phyloP scores from a whole-genome alignment of 2,888 invertebrate genomes.

The Azorinus chamasolen region DNA sequence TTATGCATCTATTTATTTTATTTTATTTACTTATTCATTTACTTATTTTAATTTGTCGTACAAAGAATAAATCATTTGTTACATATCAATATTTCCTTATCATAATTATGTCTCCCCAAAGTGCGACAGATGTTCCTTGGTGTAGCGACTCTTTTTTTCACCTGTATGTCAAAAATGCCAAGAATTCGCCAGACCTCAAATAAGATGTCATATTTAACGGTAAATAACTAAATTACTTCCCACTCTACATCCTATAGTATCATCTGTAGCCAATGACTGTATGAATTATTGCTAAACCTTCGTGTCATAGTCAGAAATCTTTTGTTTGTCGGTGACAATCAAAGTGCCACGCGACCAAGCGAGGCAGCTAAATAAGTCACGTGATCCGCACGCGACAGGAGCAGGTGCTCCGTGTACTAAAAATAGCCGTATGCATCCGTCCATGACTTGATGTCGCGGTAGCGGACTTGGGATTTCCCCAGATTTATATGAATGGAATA shows the following conservation, averaged over 20 bases:
- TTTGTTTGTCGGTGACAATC: conserved; percentile 52
- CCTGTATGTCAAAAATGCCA: conserved; percentile 4
- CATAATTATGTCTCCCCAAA: too few species aligned
- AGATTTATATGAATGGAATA: conserved; percentile 47
- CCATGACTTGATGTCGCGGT: conserved; percentile 49
- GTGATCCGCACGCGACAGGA: conserved; percentile 63
- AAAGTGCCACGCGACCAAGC: conserved; percentile 66
- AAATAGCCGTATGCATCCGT: conserved; percentile 20
- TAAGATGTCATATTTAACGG: conserved; percentile 46
- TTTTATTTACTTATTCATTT: too few species aligned
- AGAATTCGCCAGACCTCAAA: neutral
- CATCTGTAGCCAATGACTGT: neutral
- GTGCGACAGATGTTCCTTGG: neutral
- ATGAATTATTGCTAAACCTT: conserved; percentile 12
- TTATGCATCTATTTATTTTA: too few species aligned
- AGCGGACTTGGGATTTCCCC: conserved; percentile 36
- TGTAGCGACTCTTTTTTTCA: neutral
- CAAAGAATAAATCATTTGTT: too few species aligned
- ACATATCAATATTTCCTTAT: too few species aligned
- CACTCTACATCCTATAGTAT: neutral
- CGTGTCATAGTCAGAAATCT: conserved; percentile 49
- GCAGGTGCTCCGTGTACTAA: conserved; percentile 61
- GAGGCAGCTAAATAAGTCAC: conserved; percentile 53
- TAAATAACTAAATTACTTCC: conserved; percentile 31
- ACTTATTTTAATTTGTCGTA: too few species aligned